Base-by-base conservation (phyloP, 2,888 invertebrate genomes). In the Amiota mariae region DNA sequence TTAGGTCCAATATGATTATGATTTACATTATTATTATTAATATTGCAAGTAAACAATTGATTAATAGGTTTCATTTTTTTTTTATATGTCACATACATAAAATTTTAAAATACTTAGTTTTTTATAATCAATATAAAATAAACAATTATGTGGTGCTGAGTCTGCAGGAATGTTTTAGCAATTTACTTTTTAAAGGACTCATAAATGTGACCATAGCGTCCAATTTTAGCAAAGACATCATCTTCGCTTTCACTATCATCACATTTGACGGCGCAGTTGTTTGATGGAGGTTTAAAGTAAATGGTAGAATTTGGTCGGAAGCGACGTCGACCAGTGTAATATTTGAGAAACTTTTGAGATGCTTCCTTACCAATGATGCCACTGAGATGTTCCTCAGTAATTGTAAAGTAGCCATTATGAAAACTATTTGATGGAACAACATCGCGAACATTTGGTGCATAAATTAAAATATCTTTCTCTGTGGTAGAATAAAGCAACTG, bases 1-100 rank as follows among this genome's bases (percentile, higher is more conserved):
- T 77, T 75, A 80, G 76, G 78, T 83, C 80, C 82, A 79, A 83
- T 83, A 83, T 81, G 82, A 79, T 36, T 36, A 83, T 81, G 82
- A 79, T 84, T 81, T 81, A 83, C 83, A 84, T 84, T 84, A 84
- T 36, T 36, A 36, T 6, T 79, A 82, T 84, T 84, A 84, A 83
- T 84, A 84, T 84, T 84, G 83, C 83, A 84, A 85, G 84, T 83
- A 84, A 84, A 84, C 83, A 84, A 84, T 84, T 82, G 82, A 82
- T 83, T 84, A 83, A 72, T 81, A 84, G 82, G 79, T 85, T 80
- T 84, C n/a, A n/a, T n/a, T n/a, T n/a, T n/a, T n/a, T n/a, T n/a
- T n/a, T n/a, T n/a, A n/a, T n/a, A n/a, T n/a, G n/a, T n/a, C n/a
- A n/a, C n/a, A n/a, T n/a, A n/a, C n/a, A n/a, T n/a, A n/a, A n/a